Conservation (phyloP, 2,113 vertebrate genomes). For the Ageneiosus marmoratus region DNA sequence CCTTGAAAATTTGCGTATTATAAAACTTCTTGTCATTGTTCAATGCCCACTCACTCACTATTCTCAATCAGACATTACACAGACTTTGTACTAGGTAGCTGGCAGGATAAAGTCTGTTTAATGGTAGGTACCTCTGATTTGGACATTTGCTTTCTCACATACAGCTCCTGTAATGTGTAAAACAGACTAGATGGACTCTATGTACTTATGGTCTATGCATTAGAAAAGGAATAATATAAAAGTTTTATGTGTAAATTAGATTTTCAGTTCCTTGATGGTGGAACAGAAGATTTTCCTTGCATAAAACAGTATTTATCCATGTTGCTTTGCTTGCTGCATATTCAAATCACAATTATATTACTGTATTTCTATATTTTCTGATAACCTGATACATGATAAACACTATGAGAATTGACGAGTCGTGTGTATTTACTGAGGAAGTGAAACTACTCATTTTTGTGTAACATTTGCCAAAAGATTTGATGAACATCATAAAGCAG, state of each 20-base stretch:
- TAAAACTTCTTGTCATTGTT: no score
- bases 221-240: neutral
- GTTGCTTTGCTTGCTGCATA: neutral
- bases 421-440: neutral
- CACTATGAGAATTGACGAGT: neutral
- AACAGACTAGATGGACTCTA: neutral
- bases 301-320: neutral
- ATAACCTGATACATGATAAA: neutral
- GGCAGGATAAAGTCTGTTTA: no score
- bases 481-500: neutral
- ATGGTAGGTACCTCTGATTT: no score
- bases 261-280: neutral
- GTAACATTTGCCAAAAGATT: neutral
- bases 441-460: neutral
- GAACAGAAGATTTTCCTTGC: neutral
- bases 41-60: no score
- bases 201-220: neutral
- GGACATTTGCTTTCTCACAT: no score
- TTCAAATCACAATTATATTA: neutral
- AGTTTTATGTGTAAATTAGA: neutral
- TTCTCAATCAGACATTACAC: no score
- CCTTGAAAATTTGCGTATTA: no score
- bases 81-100: no score
- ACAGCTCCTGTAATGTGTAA: no score
- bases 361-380: neutral